These are phyloP conservation scores for Cyprinodon brontotheroides DNA, from an alignment of 2,113 vertebrate genomes.

Conservation along the genomic window DNA sequence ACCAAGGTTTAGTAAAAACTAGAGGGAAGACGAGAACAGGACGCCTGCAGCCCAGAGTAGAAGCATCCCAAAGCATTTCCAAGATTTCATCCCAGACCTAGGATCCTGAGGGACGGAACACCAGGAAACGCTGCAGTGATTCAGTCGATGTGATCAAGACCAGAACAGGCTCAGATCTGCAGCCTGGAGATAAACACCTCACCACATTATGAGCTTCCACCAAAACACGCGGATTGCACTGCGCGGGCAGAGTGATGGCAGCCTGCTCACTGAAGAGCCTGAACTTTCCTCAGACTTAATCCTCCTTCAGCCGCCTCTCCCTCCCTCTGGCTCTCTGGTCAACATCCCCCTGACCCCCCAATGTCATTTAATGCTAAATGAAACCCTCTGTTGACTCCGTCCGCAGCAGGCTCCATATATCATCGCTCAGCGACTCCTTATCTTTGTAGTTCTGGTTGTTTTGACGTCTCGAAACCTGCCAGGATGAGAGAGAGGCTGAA, in stretches of 20 bases:
- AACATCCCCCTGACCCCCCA: neutral
- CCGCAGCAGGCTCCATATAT: too few relatives aligned
- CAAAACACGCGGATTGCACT: too few relatives aligned
- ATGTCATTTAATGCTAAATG: neutral
- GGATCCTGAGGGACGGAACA: neutral
- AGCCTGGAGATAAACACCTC: neutral
- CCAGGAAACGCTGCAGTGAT: slow-evolving; percentile 2
- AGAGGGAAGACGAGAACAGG: neutral
- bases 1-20: neutral
- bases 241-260: neutral
- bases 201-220: neutral
- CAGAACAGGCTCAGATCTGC: neutral
- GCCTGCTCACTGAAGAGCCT: neutral
- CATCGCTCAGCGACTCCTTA: too few relatives aligned
- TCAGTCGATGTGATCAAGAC: slow-evolving; percentile 18
- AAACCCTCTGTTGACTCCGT: too few relatives aligned
- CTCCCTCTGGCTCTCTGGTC: neutral
- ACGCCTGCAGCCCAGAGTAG: neutral
- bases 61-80: neutral
- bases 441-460: too few relatives aligned
- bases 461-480: too few relatives aligned
- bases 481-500: too few relatives aligned
- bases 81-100: too few relatives aligned
- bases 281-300: slow-evolving; percentile 2
- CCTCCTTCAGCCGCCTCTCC: slow-evolving; percentile 24